A percentile compares a stretch with the other conserved stretches of the same genome.
phyloP scores from a whole-genome alignment of 30 jellyfish, hydroid and myxozoan genomes.

The Turritopsis rubra region DNA sequence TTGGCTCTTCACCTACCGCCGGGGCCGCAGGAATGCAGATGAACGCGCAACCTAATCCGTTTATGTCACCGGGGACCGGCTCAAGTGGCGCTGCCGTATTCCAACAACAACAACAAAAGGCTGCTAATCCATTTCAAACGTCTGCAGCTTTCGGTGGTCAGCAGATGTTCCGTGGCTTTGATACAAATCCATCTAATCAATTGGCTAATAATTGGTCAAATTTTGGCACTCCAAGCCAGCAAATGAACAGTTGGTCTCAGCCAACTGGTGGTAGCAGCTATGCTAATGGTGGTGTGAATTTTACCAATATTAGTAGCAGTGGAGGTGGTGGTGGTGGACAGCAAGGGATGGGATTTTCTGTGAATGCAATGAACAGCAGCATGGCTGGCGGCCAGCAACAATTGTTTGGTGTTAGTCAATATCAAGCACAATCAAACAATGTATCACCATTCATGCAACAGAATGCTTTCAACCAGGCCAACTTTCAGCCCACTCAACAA shows the following conservation, averaged over 20 bases:
- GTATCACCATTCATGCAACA: not conserved
- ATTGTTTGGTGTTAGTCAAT: constrained; percentile 26
- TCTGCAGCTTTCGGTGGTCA: constrained; percentile 14
- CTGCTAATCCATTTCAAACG: constrained; percentile 77
- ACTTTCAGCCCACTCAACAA: not conserved
- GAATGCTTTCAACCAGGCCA: constrained; percentile 6
- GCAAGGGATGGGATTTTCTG: not conserved
- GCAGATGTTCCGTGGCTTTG: constrained; percentile 4
- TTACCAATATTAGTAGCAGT: not conserved
- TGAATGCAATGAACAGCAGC: not conserved
- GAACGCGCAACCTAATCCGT: constrained; percentile 85
- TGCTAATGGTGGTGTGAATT: not conserved
- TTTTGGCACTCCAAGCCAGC: not conserved
- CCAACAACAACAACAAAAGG: constrained; percentile 80
- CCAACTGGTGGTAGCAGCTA: not conserved
- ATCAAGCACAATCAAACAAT: not conserved
- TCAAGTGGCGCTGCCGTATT: constrained; percentile 67
- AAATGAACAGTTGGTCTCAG: not conserved
- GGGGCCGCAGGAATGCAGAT: not conserved
- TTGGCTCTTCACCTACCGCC: constrained; percentile 6
- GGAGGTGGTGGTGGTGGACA: too few species aligned
- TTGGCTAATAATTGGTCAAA: not conserved
- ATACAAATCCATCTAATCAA: not conserved
- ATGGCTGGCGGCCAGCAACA: constrained; percentile 27
- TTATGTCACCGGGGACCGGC: constrained; percentile 81